Base-by-base conservation (phyloP, 2,113 vertebrate genomes). In the Platysternon megacephalum region DNA sequence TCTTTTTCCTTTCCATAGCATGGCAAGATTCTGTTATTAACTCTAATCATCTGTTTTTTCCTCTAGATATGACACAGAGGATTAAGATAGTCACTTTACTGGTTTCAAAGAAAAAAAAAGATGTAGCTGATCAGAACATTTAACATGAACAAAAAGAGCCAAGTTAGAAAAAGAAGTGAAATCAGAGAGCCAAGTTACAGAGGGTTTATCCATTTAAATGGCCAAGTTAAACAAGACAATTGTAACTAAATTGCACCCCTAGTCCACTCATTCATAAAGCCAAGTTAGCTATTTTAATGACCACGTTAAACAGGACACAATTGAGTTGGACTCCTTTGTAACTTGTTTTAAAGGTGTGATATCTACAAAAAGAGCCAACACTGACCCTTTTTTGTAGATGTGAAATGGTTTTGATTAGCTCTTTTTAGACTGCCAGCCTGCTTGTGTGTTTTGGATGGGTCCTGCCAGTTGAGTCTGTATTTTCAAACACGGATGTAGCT, bases 181-280 rank as follows among this genome's bases (percentile, higher is more conserved):
- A 94, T 28, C 78, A 42, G 86, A 90, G 44, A 89, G 93, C 86
- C 95, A 94, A 84, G 80, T 90, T 86, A 85, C 74, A 61, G 95
- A 53, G 78, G 88, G 72, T 86, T 44, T 94, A 74, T 86, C 87
- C 82, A 46, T 10, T 48, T 42, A 58, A 16, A n/a, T 55, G 83
- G 84, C 91, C 92, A 91, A 94, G 65, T 82, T 61, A 96, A 97
- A 97, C 94, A 94, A 61, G 72, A 68, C 68, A 84, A 88, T 95
- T 78, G 85, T 84, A 72, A 85, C 65, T 92, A 51, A 82, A 74
- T 0, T 11, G 88, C 51, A 49, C 21, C 46, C 35, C 52, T 74
- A 79, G 56, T 84, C 82, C 44, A 11, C 68, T 85, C 88, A 91
- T 91, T 96, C 94, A 93, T 85, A 93, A 97, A 90, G 58, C 58